Base-by-base conservation (phyloP, 2,888 invertebrate species). In the Synergus laeviventris region DNA sequence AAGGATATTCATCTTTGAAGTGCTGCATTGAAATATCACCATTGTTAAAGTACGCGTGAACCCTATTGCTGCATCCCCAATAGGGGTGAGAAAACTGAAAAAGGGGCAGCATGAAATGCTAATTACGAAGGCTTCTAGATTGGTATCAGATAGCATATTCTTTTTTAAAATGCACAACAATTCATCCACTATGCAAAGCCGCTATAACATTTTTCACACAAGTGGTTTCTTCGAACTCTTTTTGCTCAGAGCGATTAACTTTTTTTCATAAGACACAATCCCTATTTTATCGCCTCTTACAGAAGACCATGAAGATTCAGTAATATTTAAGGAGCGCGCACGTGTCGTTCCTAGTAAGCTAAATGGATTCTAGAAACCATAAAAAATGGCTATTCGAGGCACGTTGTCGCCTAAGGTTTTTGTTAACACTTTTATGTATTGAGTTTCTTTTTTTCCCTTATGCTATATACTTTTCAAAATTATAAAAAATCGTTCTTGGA, bases 211-310 rank as follows among this genome's bases (percentile, higher is more conserved):
- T 66, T 45, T 66, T 66, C 45, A 49, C 45, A 24, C 66, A 66
- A 66, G 66, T 66, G 66, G 66, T 66, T 66, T 66, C 66, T 45
- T 49, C 66, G 66, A 66, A 66, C 66, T 45, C 45, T 66, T 66
- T 66, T 24, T 66, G 24, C 45, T 9, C 24, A 66, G 45, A 45
- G 45, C 31, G 66, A 49, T 66, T 49, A 66, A 66, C 45, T 42
- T 66, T 66, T 66, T 66, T 31, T 14, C 45, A 49, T n/a, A 16
- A 66, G 31, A 45, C 45, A 66, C 24, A 49, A 66, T 66, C 66
- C 45, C 66, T 66, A 66, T 66, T 66, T 66, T 42, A 66, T 42
- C 21, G 24, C 45, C 66, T 66, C 45, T 66, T 66, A 66, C 45
- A 66, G 42, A 45, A 66, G 49, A 42, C 45, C 9, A 66, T 66